Percentiles rank a stretch among this genome's conserved stretches.
These are phyloP conservation scores for Avahi laniger DNA, from an alignment of 2,797 vertebrate genomes.

Conservation along the genomic window DNA sequence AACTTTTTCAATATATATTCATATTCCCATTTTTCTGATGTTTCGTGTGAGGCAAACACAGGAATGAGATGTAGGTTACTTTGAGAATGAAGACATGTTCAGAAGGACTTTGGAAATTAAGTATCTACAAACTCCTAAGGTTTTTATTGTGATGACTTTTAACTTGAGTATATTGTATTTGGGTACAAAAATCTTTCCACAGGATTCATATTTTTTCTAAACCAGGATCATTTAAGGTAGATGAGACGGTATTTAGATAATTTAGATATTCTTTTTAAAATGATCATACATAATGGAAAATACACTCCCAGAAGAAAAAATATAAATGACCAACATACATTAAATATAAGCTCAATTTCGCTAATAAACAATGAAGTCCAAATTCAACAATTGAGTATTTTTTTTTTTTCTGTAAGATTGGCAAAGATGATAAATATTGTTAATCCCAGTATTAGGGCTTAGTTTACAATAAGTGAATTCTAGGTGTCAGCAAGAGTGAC, in stretches of 20 bases:
- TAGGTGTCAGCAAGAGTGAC: background rate
- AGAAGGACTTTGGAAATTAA: conserved; percentile 22
- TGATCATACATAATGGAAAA: background rate
- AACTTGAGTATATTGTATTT: background rate
- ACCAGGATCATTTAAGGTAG: conserved; percentile 5
- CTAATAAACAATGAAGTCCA: background rate
- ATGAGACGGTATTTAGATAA: background rate
- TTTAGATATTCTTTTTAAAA: conserved; percentile 1
- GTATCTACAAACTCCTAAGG: background rate
- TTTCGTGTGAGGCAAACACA: conserved; percentile 9
- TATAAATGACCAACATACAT: background rate
- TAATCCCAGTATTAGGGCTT: background rate
- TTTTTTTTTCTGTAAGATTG: background rate
- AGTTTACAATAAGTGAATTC: background rate
- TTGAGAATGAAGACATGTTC: background rate
- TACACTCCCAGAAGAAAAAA: background rate
- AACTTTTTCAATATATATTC: background rate
- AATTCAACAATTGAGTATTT: background rate
- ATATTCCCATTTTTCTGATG: background rate
- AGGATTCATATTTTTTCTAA: background rate
- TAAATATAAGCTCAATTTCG: background rate
- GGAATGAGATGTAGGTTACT: background rate
- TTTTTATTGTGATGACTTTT: conserved; percentile 43
- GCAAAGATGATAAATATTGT: background rate
- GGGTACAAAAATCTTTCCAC: background rate